These are phyloP conservation scores for Sitta carolinensis DNA, from an alignment of 2,797 vertebrate genomes.

Conservation along the genomic window DNA sequence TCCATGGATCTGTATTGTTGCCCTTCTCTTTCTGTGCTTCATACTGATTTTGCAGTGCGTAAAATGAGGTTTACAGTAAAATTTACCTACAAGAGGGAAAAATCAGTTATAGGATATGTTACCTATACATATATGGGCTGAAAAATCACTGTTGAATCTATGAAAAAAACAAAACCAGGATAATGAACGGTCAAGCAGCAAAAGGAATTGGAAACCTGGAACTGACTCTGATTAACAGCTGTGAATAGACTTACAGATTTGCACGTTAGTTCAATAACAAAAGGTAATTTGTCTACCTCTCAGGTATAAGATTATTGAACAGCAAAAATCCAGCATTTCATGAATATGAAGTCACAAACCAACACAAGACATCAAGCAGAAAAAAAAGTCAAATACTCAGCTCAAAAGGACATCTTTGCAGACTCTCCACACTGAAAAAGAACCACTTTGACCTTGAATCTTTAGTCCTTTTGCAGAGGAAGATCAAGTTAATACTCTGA, in stretches of 20 bases:
- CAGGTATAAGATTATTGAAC: background rate
- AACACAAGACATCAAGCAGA: background rate
- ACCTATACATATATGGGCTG: fast-evolving
- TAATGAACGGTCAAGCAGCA: background rate
- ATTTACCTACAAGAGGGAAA: slow-evolving; percentile 81
- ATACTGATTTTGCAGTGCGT: slow-evolving; percentile 83
- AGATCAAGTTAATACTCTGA: background rate
- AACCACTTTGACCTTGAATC: background rate
- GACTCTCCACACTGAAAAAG: background rate
- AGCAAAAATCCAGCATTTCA: background rate
- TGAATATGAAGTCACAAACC: background rate
- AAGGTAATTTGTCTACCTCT: background rate
- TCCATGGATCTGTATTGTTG: slow-evolving; percentile 71
- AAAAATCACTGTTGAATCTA: background rate
- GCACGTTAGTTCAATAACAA: background rate
- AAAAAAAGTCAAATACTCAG: background rate
- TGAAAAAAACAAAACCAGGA: background rate
- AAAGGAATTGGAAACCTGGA: background rate
- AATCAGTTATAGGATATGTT: background rate
- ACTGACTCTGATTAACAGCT: background rate
- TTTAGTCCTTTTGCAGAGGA: background rate
- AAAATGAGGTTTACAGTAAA: slow-evolving; percentile 97
- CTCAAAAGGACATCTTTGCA: background rate
- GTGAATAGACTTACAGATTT: background rate
- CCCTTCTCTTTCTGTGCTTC: slow-evolving; percentile 80